Evolutionary conservation across 2,797 vertebrate species (phyloP).

Genomic region (Poeciliopsis infans): DNA sequence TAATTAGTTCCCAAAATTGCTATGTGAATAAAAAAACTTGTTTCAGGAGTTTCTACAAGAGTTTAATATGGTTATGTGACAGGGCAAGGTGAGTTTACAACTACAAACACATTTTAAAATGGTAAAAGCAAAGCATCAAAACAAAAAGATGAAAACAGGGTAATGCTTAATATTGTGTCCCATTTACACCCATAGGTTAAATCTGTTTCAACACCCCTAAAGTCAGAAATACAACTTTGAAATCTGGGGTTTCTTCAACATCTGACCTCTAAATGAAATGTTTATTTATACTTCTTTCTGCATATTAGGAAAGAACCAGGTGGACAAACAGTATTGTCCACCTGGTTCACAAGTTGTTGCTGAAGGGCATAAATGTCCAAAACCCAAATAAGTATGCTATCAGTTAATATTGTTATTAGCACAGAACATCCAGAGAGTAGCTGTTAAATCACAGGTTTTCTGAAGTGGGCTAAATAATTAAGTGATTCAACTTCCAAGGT

Average conservation of each 20-base stretch:
- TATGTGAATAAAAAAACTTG: slow-evolving; percentile 3
- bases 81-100: slow-evolving; percentile 60
- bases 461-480: background rate
- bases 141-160: background rate
- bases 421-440: background rate
- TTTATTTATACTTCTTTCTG: background rate
- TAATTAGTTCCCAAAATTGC: slow-evolving; percentile 5
- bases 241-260: background rate
- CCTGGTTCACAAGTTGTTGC: background rate
- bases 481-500: background rate
- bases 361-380: background rate
- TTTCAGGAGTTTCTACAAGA: slow-evolving; percentile 20
- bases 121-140: background rate
- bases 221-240: background rate
- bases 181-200: background rate
- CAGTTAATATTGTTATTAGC: background rate
- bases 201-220: background rate
- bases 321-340: no score
- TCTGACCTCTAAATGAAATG: background rate
- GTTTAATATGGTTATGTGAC: slow-evolving; percentile 21
- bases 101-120: slow-evolving; percentile 35
- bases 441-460: background rate
- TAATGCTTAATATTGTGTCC: background rate
- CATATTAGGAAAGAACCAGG: background rate
- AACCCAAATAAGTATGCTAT: background rate